These are phyloP conservation scores for Eptesicus fuscus DNA, from an alignment of 2,113 vertebrate genomes.

Conservation along the genomic window DNA sequence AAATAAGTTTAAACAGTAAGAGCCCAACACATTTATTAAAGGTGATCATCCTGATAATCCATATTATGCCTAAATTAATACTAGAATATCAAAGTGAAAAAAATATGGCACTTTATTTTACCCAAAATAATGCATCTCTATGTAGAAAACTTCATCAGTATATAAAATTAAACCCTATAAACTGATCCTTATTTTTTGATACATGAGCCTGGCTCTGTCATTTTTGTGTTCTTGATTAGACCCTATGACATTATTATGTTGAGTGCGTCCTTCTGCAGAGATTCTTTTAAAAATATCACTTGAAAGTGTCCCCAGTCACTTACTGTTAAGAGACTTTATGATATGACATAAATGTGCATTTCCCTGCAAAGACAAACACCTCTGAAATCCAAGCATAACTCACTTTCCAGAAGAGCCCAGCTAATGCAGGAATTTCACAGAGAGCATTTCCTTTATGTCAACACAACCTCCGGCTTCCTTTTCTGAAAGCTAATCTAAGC, in stretches of 20 bases:
- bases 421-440: conserved; percentile 48
- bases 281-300: conserved; percentile 47
- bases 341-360: conserved; percentile 58
- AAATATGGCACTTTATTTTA: background rate
- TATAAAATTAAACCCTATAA: conserved; percentile 10
- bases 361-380: conserved; percentile 3
- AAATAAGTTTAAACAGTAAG: conserved; percentile 7
- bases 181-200: background rate
- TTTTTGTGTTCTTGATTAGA: conserved; percentile 35
- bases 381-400: conserved; percentile 56
- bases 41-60: background rate
- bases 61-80: background rate
- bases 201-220: background rate
- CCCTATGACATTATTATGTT: background rate
- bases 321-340: conserved; percentile 42
- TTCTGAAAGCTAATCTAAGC: conserved; percentile 53
- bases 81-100: background rate
- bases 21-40: background rate
- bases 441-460: conserved; percentile 51
- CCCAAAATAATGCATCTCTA: background rate
- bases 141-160: background rate
- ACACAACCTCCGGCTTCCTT: conserved; percentile 47
- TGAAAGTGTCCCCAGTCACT: conserved; percentile 45
- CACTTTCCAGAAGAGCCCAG: conserved; percentile 54
- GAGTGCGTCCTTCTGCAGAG: conserved; percentile 11